Evolutionary conservation across 2,888 invertebrate genomes (phyloP).

Genomic region (Bugula neritina): DNA sequence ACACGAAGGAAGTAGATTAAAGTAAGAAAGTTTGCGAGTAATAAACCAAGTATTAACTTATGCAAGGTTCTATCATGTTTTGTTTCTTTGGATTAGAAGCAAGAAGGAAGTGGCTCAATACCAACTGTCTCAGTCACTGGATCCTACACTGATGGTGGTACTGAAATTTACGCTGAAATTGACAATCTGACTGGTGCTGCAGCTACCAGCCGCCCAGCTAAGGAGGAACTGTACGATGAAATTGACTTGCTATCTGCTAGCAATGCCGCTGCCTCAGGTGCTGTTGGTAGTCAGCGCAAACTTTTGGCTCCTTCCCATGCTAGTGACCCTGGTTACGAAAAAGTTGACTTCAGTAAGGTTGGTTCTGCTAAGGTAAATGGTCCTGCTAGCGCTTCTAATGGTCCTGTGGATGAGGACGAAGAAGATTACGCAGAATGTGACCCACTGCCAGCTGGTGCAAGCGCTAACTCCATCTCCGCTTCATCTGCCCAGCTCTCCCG

Average conservation of each 20-base stretch:
- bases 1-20: no score
- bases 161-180: conserved; percentile 7
- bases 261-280: background rate
- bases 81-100: no score
- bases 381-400: background rate
- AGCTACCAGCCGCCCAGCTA: background rate
- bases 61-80: no score
- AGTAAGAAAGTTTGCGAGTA: no score
- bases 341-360: background rate
- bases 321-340: background rate
- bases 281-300: background rate
- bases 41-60: no score
- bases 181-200: background rate
- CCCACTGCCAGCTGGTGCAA: background rate
- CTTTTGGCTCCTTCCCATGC: background rate
- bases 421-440: conserved; percentile 24
- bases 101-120: no score
- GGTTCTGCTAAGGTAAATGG: background rate
- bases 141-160: background rate
- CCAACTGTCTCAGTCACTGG: background rate
- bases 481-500: background rate
- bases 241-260: background rate
- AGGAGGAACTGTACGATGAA: conserved; percentile 9
- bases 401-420: background rate
- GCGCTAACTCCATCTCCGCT: background rate